Evolutionary conservation across 2,888 invertebrate genomes (phyloP), one percentile per base, ranked within the genome.

Genomic region (Horisme vitalbata): DNA sequence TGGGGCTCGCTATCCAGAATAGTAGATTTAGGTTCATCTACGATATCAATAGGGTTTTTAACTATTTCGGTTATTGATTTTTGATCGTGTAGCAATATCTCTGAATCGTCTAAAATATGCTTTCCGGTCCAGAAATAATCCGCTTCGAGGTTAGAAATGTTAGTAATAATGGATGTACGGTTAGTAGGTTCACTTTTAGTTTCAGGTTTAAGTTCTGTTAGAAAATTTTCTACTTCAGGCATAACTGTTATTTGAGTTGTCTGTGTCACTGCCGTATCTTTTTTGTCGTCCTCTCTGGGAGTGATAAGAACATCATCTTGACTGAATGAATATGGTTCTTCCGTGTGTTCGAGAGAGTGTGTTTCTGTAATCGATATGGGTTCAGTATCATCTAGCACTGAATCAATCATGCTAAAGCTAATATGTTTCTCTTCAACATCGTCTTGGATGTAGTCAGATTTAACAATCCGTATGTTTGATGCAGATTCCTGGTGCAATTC

Each of bases 121-220:
- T 92, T 93, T 38, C 91, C 84, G 9, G 86, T 70, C 93, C 93
- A 93, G 68, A 93, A 92, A 26, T 87, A 84, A 59, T 91, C 87
- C 54, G 91, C 87, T 74, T 79, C 79, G 34, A 90, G 68, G 55
- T 88, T 67, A 35, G 63, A 56, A 34, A 75, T 37, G 46, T 68
- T 78, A 75, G 83, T 85, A 80, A 79, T 76, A 63, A 54, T 52
- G 45, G 60, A 55, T 34, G 60, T 64, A 69, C 52, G 70, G 75
- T 84, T 83, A 85, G 74, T 68, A 54, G 57, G 48, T 41, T 58
- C 43, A 23, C 15, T 55, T 45, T 62, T 47, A 57, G 55, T 14
- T 45, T 37, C 31, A 32, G 45, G 21, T 41, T 52, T 30, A 32
- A 23, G 33, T 54, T 57, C 36, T 23, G 33, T 18, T 45, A 33